Base-by-base conservation (phyloP, 2,113 vertebrate genomes). In the Isichthys henryi region DNA sequence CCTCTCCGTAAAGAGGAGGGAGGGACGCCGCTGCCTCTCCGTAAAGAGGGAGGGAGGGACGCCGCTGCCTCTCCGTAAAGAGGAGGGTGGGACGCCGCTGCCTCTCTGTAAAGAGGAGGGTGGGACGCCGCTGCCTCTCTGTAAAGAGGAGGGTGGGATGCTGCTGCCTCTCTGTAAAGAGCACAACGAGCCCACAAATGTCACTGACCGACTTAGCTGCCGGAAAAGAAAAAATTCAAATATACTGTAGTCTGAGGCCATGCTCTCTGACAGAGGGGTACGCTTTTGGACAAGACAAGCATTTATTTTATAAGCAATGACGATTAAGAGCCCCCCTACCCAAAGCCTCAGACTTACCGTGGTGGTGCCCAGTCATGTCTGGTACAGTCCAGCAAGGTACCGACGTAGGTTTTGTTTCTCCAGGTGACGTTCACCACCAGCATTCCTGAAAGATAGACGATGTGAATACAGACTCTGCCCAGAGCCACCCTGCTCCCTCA, bases 341-440 rank as follows among this genome's bases (percentile, higher is more conserved):
- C 8, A 43, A 82, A 82, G 6, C 35, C 27, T 86, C 84, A 86
- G 48, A 46, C 93, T 96, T 95, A 99, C 98, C 98, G 96, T 43
- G 98, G 98, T 85, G 98, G 98, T 3, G 98, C 98, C 98, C 98
- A 99, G 93, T 99, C 98, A 1, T 99, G 98, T 85, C 98, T 96
- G 0, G 98, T 99, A 90, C 98, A 99, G 95, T 99, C 98, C 74
- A 99, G 95, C 91, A 99, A 95, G 0, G 98, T 99, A 74, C 98
- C 98, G 80, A 99, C 98, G 0, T 99, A 99, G 0, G 98, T 99
- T 96, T 99, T 99, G 95, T 99, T 99, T 93, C 98, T 97, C 98
- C 98, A 99, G 0, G 98, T 99, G 88, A 99, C 98, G 0, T 99
- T 99, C 35, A 99, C 98, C 92, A 99, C 98, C 95, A 99, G 94